Percentiles rank a stretch among this genome's conserved stretches.
phyloP scores from a whole-genome alignment of 2,888 invertebrate species.

The Lasiommata megera region DNA sequence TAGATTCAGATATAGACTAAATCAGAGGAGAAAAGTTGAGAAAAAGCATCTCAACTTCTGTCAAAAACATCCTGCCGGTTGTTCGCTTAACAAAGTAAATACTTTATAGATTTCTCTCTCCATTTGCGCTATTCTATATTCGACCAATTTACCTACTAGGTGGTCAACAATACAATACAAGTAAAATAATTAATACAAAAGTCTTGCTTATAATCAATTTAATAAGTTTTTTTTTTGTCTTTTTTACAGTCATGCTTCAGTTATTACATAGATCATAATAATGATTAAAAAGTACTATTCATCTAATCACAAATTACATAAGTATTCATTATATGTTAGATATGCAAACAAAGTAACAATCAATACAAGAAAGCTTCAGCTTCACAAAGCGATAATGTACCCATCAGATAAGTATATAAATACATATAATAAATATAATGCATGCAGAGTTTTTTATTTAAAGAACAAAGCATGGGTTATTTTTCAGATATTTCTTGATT shows the following conservation, averaged over 20 bases:
- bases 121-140: no score
- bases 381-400: background rate
- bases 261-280: slow-evolving; percentile 8
- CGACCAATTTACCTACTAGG: no score
- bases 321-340: background rate
- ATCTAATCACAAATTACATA: background rate
- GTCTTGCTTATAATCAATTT: slow-evolving; percentile 18
- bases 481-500: background rate
- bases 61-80: no score
- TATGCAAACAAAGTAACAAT: background rate
- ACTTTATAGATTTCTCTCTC: no score
- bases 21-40: no score
- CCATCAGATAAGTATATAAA: background rate
- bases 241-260: slow-evolving; percentile 20
- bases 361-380: background rate
- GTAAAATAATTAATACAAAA: slow-evolving; percentile 1
- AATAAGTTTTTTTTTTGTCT: slow-evolving; percentile 13
- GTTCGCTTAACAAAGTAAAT: no score
- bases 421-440: background rate
- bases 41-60: no score
- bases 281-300: background rate
- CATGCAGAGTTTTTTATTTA: background rate
- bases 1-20: no score
- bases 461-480: background rate
- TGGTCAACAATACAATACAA: no score